Base-by-base conservation (phyloP, 1,140 invertebrate genomes). In the Plectus sambesii region DNA sequence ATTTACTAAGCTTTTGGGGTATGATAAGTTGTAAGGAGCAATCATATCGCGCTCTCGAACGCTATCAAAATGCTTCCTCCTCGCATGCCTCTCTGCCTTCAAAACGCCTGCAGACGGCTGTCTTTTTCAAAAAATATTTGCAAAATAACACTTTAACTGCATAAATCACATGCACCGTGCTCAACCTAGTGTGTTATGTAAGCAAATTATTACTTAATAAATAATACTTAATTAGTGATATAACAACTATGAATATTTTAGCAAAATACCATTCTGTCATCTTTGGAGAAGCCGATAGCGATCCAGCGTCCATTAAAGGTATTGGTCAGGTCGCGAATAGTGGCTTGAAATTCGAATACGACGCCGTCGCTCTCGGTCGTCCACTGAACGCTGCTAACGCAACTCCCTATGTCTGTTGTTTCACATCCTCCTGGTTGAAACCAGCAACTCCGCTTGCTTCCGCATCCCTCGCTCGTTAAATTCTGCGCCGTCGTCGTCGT, bases 281-380 rank as follows among this genome's bases (percentile, higher is more conserved):
- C 56, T 29, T 38, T 46, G 24, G 40, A 46, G 33, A 58, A 58
- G 20, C 56, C 56, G n/a, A 59, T 20, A 9, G 56, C 55, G 9
- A 59, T 33, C 33, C 56, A 55, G 5, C 53, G 54, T 9, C 56
- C 56, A 46, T 35, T 35, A 30, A 48, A 30, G 19, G 24, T 41
- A 17, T 15, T 37, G 29, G 17, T 36, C 17, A n/a, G 42, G 25
- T 27, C 19, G n/a, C n/a, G n/a, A n/a, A n/a, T n/a, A 6, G 37
- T 51, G 17, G 35, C 40, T 19, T 56, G 55, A 37, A 57, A 39
- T 22, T 56, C 47, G 37, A 59, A 26, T 5, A 17, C 23, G 19
- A 59, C 17, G 20, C 42, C 24, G 1, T 55, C 20, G 25, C 48
- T 25, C n/a, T 49, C 23, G 22, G 47, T 20, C 40, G 39, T 49